Evolutionary conservation across 2,113 vertebrate genomes (phyloP).

Genomic region (Sterna hirundo): DNA sequence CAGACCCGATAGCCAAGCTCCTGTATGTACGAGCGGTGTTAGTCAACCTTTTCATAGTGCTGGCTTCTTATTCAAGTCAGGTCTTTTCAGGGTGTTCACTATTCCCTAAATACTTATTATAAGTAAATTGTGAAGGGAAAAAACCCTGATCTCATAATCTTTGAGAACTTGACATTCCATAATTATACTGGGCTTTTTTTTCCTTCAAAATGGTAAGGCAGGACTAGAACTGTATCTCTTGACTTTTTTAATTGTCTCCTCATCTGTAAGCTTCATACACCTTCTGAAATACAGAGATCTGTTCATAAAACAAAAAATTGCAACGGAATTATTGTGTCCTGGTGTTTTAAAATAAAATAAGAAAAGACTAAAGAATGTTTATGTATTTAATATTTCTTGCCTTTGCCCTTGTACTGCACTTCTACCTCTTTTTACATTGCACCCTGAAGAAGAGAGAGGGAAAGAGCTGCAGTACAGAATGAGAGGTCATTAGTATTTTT

Average conservation of each 20-base stretch:
- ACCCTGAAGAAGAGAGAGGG: not conserved
- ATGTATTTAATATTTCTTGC: not conserved
- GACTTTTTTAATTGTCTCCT: not conserved
- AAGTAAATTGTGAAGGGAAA: not conserved
- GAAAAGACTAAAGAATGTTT: not conserved
- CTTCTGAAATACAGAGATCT: not conserved
- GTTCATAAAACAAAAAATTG: not conserved
- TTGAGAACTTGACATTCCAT: not conserved
- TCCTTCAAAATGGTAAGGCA: not conserved
- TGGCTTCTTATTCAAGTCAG: not conserved
- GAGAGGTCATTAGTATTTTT: not conserved
- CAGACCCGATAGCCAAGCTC: not conserved
- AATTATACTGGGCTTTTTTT: not conserved
- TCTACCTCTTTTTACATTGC: not conserved
- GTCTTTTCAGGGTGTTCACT: not conserved
- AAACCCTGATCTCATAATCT: not conserved
- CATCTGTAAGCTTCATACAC: not conserved
- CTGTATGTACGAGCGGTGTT: not conserved
- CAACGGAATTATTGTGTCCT: not conserved
- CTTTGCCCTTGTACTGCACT: not conserved
- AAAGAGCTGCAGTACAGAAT: not conserved
- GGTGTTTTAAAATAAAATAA: not conserved
- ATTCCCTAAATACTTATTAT: not conserved
- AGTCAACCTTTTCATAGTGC: not conserved
- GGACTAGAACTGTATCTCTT: not conserved